phyloP scores from a whole-genome alignment of 2,113 vertebrate species.

The Speoplatyrhinus poulsoni region DNA sequence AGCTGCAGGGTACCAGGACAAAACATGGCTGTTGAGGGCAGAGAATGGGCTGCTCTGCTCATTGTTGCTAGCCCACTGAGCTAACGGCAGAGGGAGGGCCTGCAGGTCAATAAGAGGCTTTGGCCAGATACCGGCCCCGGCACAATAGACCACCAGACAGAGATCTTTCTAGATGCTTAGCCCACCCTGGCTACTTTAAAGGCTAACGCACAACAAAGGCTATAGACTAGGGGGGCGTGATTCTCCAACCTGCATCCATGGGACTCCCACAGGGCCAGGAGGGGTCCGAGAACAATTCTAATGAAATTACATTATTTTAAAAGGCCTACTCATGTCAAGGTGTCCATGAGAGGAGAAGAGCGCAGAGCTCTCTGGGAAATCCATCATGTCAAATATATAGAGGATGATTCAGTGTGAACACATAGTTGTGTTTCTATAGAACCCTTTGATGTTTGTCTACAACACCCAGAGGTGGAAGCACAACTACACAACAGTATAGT shows the following conservation, averaged over 20 bases:
- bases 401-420: no score
- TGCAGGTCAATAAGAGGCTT: neutral
- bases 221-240: neutral
- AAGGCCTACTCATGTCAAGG: no score
- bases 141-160: neutral
- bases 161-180: neutral
- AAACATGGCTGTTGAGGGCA: neutral
- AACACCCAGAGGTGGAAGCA: no score
- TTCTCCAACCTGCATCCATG: neutral
- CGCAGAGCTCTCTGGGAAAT: no score
- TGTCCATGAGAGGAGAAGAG: no score
- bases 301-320: no score
- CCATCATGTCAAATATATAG: no score
- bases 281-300: no score
- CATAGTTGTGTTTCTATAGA: no score
- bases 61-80: conserved; percentile 1
- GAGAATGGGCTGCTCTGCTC: neutral
- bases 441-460: no score
- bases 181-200: neutral
- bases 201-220: neutral
- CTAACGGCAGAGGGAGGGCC: neutral
- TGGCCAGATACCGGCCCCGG: neutral
- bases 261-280: neutral
- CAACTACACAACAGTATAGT: no score
- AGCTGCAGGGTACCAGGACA: neutral